These are phyloP conservation scores for Bimastos eiseni DNA, from an alignment of 2,888 invertebrate species.

Conservation along the genomic window DNA sequence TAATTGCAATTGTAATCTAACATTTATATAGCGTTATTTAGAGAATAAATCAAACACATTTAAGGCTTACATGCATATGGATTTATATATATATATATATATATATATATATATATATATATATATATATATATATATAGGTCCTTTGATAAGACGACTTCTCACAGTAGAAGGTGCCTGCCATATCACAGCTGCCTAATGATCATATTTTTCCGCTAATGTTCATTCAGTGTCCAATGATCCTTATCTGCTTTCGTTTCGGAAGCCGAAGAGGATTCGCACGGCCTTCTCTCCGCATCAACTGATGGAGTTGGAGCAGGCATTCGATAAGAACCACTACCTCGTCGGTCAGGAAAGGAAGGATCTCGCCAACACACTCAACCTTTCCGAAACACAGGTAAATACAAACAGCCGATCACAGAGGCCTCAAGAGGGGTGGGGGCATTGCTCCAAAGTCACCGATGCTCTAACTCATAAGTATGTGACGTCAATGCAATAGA, in stretches of 20 bases:
- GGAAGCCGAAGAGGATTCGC: slow-evolving; percentile 23
- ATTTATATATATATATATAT: not conserved
- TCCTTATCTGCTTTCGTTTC: not conserved
- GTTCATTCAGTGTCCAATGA: not conserved
- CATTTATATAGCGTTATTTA: too few relatives aligned
- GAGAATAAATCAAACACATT: too few relatives aligned
- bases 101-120: not conserved
- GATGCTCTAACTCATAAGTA: too few relatives aligned
- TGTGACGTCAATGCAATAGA: too few relatives aligned
- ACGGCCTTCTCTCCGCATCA: slow-evolving; percentile 7
- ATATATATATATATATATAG: not conserved
- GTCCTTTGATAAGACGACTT: not conserved
- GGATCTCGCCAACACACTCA: slow-evolving; percentile 2
- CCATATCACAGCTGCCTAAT: not conserved
- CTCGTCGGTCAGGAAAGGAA: slow-evolving; percentile 20
- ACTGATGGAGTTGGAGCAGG: slow-evolving; percentile 3
- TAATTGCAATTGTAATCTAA: too few relatives aligned
- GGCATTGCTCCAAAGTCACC: too few relatives aligned
- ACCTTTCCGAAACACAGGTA: slow-evolving; percentile 9
- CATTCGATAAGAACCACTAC: slow-evolving; percentile 17
- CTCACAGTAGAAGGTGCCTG: too few relatives aligned
- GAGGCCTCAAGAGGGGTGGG: too few relatives aligned
- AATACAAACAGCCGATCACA: not conserved
- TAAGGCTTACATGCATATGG: too few relatives aligned
- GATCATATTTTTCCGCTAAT: not conserved